Evolutionary conservation across 2,888 invertebrate genomes (phyloP).

Genomic region (Eulithis testata): DNA sequence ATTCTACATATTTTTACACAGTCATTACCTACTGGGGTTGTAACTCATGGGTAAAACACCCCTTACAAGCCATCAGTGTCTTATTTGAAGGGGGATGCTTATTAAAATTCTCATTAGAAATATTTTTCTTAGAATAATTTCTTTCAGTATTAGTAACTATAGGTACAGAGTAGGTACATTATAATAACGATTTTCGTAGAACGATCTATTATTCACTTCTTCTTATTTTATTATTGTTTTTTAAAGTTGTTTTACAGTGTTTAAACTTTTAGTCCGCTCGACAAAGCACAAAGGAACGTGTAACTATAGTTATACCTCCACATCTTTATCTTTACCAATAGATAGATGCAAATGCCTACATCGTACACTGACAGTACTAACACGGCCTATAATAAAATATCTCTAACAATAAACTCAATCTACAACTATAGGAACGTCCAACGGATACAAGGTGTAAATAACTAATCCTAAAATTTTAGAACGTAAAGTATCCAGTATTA

Average conservation of each 20-base stretch:
- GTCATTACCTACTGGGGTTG: constrained; percentile 3
- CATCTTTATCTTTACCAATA: constrained; percentile 1
- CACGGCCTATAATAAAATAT: constrained; percentile 13
- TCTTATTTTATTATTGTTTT: too few species aligned
- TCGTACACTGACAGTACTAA: neutral
- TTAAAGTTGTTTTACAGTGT: too few species aligned
- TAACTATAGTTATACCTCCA: neutral
- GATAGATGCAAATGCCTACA: neutral
- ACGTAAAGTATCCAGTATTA: too few species aligned
- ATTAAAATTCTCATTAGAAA: constrained; percentile 11
- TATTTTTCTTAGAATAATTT: constrained; percentile 1
- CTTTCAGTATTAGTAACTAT: neutral
- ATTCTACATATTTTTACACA: neutral
- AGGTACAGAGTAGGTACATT: neutral
- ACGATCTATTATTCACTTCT: too few species aligned
- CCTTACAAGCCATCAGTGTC: constrained; percentile 22
- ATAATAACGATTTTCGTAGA: too few species aligned
- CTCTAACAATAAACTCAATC: constrained; percentile 18
- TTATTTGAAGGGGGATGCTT: constrained; percentile 24
- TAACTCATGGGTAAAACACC: constrained; percentile 9
- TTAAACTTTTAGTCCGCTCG: too few species aligned
- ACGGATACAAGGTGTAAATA: constrained; percentile 11
- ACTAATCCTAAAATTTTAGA: too few species aligned
- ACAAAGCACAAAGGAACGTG: neutral
- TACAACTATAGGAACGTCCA: constrained; percentile 15